These are phyloP conservation scores for Musca domestica DNA, from an alignment of 1,140 invertebrate genomes.

Conservation along the genomic window DNA sequence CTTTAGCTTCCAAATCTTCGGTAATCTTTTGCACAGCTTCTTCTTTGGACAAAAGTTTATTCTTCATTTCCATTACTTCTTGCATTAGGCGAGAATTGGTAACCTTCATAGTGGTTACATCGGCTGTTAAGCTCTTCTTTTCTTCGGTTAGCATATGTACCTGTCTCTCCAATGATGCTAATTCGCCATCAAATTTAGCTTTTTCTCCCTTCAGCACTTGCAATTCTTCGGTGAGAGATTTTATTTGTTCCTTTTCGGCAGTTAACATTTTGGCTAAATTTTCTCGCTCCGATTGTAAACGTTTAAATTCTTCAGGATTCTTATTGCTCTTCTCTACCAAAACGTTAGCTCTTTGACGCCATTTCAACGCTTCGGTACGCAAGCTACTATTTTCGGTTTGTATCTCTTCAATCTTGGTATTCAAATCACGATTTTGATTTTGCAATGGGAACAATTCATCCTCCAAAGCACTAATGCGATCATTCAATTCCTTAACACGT, in stretches of 20 bases:
- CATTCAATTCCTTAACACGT: slow-evolving; percentile 66
- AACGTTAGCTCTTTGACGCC: slow-evolving; percentile 76
- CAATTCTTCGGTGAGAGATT: slow-evolving; percentile 67
- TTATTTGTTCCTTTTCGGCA: slow-evolving; percentile 67
- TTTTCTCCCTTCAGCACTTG: slow-evolving; percentile 67
- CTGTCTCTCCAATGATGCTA: slow-evolving; percentile 61
- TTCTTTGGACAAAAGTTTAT: slow-evolving; percentile 59
- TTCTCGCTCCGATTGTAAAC: slow-evolving; percentile 77
- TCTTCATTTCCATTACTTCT: slow-evolving; percentile 59
- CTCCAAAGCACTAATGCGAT: slow-evolving; percentile 65
- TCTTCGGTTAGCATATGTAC: slow-evolving; percentile 57
- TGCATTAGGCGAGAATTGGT: slow-evolving; percentile 55
- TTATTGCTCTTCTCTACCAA: slow-evolving; percentile 89
- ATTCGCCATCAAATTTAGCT: slow-evolving; percentile 71
- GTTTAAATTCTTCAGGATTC: slow-evolving; percentile 89
- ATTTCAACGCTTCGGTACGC: slow-evolving; percentile 71
- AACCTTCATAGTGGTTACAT: slow-evolving; percentile 52
- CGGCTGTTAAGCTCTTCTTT: slow-evolving; percentile 56
- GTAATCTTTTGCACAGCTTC: slow-evolving; percentile 64
- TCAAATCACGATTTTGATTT: slow-evolving; percentile 70
- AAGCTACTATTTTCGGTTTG: slow-evolving; percentile 67
- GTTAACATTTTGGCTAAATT: slow-evolving; percentile 73
- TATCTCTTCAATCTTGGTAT: slow-evolving; percentile 65
- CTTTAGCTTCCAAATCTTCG: slow-evolving; percentile 70
- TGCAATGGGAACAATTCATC: slow-evolving; percentile 74